Evolutionary conservation across 2,888 invertebrate species (phyloP), one percentile per base, ranked within the genome.

Genomic region (Lumbricus terrestris): DNA sequence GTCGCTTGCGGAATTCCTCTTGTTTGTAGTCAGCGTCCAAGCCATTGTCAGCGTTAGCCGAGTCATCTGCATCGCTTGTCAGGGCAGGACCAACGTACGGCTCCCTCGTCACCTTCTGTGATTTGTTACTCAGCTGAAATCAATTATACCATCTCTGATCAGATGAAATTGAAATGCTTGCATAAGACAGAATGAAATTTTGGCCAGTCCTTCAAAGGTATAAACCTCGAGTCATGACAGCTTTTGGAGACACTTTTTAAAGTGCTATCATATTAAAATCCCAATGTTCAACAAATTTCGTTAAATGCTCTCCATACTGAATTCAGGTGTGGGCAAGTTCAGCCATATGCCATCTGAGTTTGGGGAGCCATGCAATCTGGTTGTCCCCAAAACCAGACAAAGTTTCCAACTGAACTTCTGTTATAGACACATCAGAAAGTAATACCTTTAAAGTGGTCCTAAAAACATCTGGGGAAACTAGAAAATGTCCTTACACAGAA

Each of bases 91-190:
- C 95, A 83, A 93, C 93, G 91, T 95, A 95, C 0, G 94, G 93
- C 42, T 95, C 95, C 90, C 95, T 93, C 29, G 94, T 94, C 42
- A 95, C 94, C 90, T 93, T 94, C 89, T 90, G 37, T 29, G 95
- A 94, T 89, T 92, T 92, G 23, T 92, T 92, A 2, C 93, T 93
- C 94, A 94, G 91, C 42, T 88, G 37, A 82, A 82, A 37, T 40
- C 11, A 29, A 23, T 85, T 5, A n/a, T 69, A 29, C 11, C 69
- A 69, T 69, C 29, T n/a, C 69, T 16, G 29, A 69, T n/a, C 3
- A 47, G 47, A 47, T 23, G 29, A n/a, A n/a, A 69, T 69, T n/a
- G 11, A 29, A 69, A 69, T n/a, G 69, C 69, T 69, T 69, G n/a
- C n/a, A 16, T 13, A 11, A 6, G 69, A n/a, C 69, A 16, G 29